Evolutionary conservation across 2,888 invertebrate species (phyloP).

Genomic region (Drosophila quinaria): DNA sequence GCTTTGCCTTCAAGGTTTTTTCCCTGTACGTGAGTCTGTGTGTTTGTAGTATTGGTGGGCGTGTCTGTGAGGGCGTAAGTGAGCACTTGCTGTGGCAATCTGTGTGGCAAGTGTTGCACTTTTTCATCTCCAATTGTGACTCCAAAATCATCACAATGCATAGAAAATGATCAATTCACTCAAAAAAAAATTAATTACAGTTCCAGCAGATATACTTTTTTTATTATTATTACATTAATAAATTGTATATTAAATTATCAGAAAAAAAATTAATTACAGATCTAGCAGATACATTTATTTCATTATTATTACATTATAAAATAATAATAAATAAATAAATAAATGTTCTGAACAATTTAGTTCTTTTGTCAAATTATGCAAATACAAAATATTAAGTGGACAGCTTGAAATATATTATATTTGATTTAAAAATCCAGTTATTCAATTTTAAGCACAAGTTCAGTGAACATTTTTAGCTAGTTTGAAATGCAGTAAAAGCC

Average conservation of each 20-base stretch:
- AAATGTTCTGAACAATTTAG: no score
- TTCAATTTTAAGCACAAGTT: no score
- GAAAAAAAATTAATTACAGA: background rate
- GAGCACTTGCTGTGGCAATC: constrained; percentile 48
- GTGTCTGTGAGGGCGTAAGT: constrained; percentile 37
- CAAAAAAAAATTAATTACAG: background rate
- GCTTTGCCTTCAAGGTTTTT: constrained; percentile 46
- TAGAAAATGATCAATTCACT: constrained; percentile 10
- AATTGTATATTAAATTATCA: background rate
- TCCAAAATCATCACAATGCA: constrained; percentile 9
- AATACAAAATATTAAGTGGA: no score
- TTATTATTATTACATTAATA: no score
- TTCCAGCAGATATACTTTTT: background rate
- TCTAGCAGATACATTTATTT: no score
- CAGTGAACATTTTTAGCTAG: background rate
- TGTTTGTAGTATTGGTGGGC: constrained; percentile 22
- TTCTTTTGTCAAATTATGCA: no score
- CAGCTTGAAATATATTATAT: background rate
- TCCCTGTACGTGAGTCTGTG: constrained; percentile 16
- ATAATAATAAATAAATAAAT: no score
- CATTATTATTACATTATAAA: no score
- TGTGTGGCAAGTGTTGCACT: constrained; percentile 41
- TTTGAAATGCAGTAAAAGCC: background rate
- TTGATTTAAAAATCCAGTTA: no score
- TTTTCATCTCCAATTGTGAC: constrained; percentile 21